Evolutionary conservation across 2,888 invertebrate genomes (phyloP), one percentile per base, ranked within the genome.

Genomic region (Standfussiana lucernea): DNA sequence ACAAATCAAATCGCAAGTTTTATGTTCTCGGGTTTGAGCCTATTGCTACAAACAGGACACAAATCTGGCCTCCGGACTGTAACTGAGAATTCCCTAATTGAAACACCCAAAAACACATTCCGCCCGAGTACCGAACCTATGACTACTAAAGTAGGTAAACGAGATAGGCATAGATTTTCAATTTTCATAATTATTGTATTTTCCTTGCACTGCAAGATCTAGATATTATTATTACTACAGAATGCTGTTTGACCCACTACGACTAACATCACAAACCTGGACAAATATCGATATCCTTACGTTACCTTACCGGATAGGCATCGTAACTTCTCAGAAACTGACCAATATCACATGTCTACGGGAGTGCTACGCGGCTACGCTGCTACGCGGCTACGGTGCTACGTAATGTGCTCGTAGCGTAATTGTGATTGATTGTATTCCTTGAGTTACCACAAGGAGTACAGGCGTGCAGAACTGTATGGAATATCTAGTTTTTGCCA

Each of bases 321-420:
- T 28, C 28, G 28, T 28, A 7, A 28, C 56, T 32, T 50, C 40
- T 71, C n/a, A 61, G 56, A 72, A 82, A 69, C 62, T 74, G 61
- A 66, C 79, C 40, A 64, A 72, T 75, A 61, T 40, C 50, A 50
- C 71, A 67, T 67, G 71, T 74, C 50, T 83, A 71, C 65, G 70
- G 18, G 28, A 56, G 35, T 64, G 69, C 80, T 84, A 83, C 76
- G 73, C 6, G 4, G 61, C 76, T 82, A 77, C 77, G 59, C 10
- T 15, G 75, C 62, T 76, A 65, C 64, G 37, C 21, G 6, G 35
- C 71, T 71, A 45, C 53, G 32, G 28, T 18, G 59, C 21, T 40
- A 32, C 40, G 42, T 24, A 75, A 24, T 32, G 45, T 50, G 28
- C 10, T 65, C 61, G 76, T 76, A 79, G 70, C 56, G 62, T 76